Conservation (phyloP, 2,113 vertebrate species). For the Ammodytes dubius region DNA sequence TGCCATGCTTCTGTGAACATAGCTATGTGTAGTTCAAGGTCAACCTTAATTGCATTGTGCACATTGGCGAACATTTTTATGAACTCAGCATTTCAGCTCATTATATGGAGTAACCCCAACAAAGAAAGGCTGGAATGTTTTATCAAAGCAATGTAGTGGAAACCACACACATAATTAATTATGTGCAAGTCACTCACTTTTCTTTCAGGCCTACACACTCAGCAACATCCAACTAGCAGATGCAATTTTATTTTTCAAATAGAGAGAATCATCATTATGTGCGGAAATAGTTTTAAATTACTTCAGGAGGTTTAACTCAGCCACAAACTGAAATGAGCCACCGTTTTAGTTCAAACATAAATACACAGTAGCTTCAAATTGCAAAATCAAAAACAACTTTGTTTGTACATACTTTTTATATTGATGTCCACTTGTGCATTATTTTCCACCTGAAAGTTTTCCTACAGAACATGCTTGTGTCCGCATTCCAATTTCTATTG, state of each 20-base stretch:
- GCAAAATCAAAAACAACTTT: background rate
- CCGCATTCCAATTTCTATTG: background rate
- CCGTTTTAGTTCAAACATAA: background rate
- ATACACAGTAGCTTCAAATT: background rate
- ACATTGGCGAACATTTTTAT: too few relatives aligned
- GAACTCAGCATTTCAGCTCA: background rate
- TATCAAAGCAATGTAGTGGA: too few relatives aligned
- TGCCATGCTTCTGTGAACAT: conserved; percentile 5
- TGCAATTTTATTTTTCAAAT: background rate
- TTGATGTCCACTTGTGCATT: too few relatives aligned
- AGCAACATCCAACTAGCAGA: background rate
- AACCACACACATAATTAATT: background rate
- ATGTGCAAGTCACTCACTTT: background rate
- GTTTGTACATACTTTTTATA: background rate
- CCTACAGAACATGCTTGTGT: background rate
- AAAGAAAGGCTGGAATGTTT: background rate
- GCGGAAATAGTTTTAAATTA: conserved; percentile 30
- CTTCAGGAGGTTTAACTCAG: conserved; percentile 14
- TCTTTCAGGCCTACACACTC: background rate
- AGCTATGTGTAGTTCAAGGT: conserved; percentile 26
- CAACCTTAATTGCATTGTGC: background rate
- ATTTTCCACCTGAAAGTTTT: background rate
- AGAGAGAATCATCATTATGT: background rate
- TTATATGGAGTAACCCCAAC: background rate
- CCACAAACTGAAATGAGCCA: background rate